These are phyloP conservation scores for Taenioides sp. DNA, from an alignment of 2,797 vertebrate species.

Conservation along the genomic window DNA sequence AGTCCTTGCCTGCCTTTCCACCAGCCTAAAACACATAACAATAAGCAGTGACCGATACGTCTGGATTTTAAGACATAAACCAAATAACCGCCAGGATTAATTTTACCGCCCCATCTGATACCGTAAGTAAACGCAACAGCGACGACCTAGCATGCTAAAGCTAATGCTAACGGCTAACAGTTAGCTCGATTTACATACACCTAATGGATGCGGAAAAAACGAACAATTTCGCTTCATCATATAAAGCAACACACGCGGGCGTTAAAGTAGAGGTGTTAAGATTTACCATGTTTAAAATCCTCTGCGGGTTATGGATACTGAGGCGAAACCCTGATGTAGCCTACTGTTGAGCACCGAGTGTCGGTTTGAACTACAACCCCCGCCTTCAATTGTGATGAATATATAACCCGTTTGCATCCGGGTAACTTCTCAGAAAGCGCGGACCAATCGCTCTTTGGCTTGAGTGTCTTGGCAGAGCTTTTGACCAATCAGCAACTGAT, in stretches of 20 bases:
- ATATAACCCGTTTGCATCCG: conserved; percentile 63
- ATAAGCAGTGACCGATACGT: fast-evolving
- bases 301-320: conserved; percentile 20
- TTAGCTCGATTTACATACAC: not conserved
- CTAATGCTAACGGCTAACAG: conserved; percentile 33
- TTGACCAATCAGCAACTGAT: conserved; percentile 47
- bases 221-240: fast-evolving
- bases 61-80: not conserved
- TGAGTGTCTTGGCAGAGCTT: conserved; percentile 19
- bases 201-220: fast-evolving
- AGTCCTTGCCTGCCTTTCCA: conserved; percentile 94
- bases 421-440: conserved; percentile 29
- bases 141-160: conserved; percentile 32
- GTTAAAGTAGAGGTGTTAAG: fast-evolving
- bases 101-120: not conserved
- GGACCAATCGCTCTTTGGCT: conserved; percentile 49
- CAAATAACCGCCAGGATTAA: not conserved
- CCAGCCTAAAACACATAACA: conserved; percentile 79
- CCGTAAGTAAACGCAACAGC: conserved; percentile 1
- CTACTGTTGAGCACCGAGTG: not conserved
- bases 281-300: conserved; percentile 38
- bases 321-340: not conserved
- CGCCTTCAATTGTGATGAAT: conserved; percentile 42
- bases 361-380: conserved; percentile 60
- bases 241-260: fast-evolving